Conservation (phyloP, 2,888 invertebrate genomes). For the Hirudinaria manillensis region DNA sequence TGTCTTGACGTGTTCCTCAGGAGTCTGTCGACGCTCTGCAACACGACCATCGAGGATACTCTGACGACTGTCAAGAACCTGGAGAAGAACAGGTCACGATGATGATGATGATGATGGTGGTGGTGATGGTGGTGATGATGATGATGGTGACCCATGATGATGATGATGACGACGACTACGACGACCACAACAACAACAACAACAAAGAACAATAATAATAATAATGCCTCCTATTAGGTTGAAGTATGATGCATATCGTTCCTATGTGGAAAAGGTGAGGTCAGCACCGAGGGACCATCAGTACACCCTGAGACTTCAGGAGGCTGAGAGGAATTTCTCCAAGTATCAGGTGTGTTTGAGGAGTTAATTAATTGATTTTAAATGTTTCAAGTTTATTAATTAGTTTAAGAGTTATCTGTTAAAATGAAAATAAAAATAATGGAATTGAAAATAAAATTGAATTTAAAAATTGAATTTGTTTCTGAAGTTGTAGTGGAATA, state of each 20-base stretch:
- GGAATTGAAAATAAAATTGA: too few relatives aligned
- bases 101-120: slow-evolving; percentile 3
- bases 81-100: slow-evolving; percentile 27
- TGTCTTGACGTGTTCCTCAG: slow-evolving; percentile 29
- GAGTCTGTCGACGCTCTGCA: slow-evolving; percentile 30
- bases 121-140: slow-evolving; percentile 11
- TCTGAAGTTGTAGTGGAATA: too few relatives aligned
- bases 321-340: slow-evolving; percentile 32
- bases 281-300: slow-evolving; percentile 15
- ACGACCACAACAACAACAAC: not conserved
- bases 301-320: slow-evolving; percentile 25
- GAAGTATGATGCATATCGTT: slow-evolving; percentile 33
- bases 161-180: not conserved
- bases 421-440: too few relatives aligned
- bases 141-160: not conserved
- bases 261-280: slow-evolving; percentile 24
- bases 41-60: slow-evolving; percentile 34
- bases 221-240: slow-evolving; percentile 3
- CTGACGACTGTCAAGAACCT: slow-evolving; percentile 30
- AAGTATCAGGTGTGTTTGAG: slow-evolving; percentile 20
- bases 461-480: too few relatives aligned
- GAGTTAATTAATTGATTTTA: too few relatives aligned
- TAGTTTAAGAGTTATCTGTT: too few relatives aligned
- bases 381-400: too few relatives aligned
- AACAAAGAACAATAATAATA: not conserved